phyloP scores from a whole-genome alignment of 1,140 invertebrate species.

The Leptopilina boulardi region DNA sequence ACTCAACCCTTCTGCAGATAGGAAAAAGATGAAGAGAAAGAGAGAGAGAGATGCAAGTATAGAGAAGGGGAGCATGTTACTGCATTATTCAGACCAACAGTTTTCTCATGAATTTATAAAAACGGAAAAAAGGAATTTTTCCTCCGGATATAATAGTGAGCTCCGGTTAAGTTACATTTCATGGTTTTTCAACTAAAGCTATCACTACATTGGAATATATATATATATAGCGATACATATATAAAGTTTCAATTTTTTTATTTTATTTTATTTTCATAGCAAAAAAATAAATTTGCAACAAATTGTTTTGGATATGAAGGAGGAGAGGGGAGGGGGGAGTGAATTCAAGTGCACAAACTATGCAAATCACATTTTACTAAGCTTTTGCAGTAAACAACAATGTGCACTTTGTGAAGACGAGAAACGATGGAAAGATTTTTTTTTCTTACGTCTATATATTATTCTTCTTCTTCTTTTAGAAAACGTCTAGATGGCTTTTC shows the following conservation, averaged over 20 bases:
- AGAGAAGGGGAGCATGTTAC: neutral
- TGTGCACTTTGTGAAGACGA: neutral
- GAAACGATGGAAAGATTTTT: neutral
- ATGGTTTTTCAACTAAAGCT: neutral
- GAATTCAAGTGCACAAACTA: neutral
- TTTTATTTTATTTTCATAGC: no score
- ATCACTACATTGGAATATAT: neutral
- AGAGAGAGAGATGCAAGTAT: neutral
- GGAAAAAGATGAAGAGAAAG: neutral
- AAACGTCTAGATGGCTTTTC: constrained; percentile 14
- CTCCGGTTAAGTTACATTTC: constrained; percentile 1
- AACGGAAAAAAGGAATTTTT: constrained; percentile 17
- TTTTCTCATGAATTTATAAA: constrained; percentile 30
- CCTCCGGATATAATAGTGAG: constrained; percentile 25
- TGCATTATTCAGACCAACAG: constrained; percentile 31
- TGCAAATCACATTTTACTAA: neutral
- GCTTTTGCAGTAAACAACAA: neutral
- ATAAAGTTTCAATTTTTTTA: no score
- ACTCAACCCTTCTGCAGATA: constrained; percentile 2
- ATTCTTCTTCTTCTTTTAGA: neutral
- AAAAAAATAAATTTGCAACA: no score
- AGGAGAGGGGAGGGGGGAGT: neutral
- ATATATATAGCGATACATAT: no score
- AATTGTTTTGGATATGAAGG: neutral
- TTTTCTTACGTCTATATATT: neutral